These are phyloP conservation scores for Zoanthus gigantus DNA, from an alignment of 92 coral and sea anemone genomes.

Conservation along the genomic window DNA sequence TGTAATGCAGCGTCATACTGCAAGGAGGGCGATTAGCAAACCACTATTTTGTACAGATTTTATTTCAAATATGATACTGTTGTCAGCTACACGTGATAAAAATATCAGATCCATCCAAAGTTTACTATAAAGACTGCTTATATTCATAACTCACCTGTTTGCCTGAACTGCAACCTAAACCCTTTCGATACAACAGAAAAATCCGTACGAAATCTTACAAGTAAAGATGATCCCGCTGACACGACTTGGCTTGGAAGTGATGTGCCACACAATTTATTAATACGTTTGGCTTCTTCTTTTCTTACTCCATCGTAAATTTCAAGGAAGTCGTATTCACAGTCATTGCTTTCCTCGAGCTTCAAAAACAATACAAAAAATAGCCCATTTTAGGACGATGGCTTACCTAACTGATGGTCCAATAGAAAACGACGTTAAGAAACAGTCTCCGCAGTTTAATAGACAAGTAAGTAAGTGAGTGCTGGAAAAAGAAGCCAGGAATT, in stretches of 20 bases:
- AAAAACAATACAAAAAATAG: background rate
- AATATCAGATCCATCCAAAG: too few relatives aligned
- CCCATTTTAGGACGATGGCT: background rate
- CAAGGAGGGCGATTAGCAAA: too few relatives aligned
- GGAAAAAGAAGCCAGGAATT: too few relatives aligned
- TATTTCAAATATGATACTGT: too few relatives aligned
- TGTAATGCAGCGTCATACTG: too few relatives aligned
- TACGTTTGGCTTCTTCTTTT: constrained; percentile 47
- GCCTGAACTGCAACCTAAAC: constrained; percentile 73
- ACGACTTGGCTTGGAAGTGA: constrained; percentile 55
- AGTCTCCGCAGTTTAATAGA: too few relatives aligned
- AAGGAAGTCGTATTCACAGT: constrained; percentile 85
- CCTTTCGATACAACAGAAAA: constrained; percentile 78
- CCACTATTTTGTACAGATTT: too few relatives aligned
- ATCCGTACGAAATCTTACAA: constrained; percentile 85
- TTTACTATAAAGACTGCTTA: background rate
- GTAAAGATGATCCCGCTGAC: constrained; percentile 74
- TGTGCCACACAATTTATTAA: constrained; percentile 82
- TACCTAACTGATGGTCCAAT: background rate
- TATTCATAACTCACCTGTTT: constrained; percentile 65
- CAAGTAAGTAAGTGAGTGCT: too few relatives aligned
- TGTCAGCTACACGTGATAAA: too few relatives aligned
- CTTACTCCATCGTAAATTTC: constrained; percentile 88
- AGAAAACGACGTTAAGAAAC: too few relatives aligned
- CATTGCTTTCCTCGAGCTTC: constrained; percentile 79